Percentiles rank a stretch among this genome's conserved stretches.
Conservation (phyloP, 2,113 vertebrate species). For the Phyllopteryx taeniolatus region DNA sequence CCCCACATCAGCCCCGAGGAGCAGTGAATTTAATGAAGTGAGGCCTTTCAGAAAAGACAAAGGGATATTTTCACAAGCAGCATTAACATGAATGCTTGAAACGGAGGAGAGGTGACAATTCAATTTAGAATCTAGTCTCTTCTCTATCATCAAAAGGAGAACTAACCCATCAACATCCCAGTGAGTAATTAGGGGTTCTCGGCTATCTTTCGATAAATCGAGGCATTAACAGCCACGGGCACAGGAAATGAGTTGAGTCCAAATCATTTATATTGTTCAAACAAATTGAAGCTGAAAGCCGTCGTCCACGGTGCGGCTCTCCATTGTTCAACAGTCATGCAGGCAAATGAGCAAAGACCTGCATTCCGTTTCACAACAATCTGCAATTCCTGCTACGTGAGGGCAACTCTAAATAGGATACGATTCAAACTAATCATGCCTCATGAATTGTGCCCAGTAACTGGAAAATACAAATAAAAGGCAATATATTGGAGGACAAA, state of each 20-base stretch:
- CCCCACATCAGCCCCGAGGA: conserved; percentile 28
- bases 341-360: conserved; percentile 43
- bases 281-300: conserved; percentile 63
- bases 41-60: conserved; percentile 38
- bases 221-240: conserved; percentile 57
- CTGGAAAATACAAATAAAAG: conserved; percentile 19
- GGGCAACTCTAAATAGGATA: conserved; percentile 54
- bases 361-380: conserved; percentile 34
- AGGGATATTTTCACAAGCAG: conserved; percentile 37
- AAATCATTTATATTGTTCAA: conserved; percentile 69
- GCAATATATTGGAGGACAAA: conserved; percentile 62
- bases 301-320: conserved; percentile 27
- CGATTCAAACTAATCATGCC: conserved; percentile 77
- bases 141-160: conserved; percentile 47
- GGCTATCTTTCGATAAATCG: conserved; percentile 64
- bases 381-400: conserved; percentile 42
- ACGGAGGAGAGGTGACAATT: conserved; percentile 46
- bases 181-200: conserved; percentile 63
- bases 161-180: conserved; percentile 56
- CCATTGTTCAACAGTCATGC: conserved; percentile 43
- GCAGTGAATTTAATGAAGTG: conserved; percentile 53
- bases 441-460: conserved; percentile 70
- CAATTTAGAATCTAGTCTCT: conserved; percentile 49
- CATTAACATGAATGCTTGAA: conserved; percentile 56
- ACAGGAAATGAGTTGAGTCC: conserved; percentile 63